Evolutionary conservation across 2,113 vertebrate genomes (phyloP).

Genomic region (Pristiophorus japonicus): DNA sequence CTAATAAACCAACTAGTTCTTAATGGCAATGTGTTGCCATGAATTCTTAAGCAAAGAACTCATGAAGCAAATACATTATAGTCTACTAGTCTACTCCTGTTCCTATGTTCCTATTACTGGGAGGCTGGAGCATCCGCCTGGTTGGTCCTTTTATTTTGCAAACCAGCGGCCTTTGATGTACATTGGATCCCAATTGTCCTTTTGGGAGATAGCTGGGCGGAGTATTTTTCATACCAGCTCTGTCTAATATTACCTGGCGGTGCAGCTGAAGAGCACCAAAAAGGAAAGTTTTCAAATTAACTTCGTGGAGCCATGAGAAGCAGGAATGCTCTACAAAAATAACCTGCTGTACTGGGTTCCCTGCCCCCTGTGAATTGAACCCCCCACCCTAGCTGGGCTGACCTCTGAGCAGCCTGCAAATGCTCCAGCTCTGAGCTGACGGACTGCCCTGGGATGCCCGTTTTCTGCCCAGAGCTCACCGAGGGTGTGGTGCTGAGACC

Average conservation of each 20-base stretch:
- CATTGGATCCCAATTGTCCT: background rate
- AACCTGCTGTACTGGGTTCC: background rate
- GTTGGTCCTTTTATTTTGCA: background rate
- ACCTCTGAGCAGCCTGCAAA: background rate
- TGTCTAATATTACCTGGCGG: too few species aligned
- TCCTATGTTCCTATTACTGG: background rate
- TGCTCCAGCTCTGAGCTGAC: background rate
- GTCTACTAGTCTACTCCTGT: background rate
- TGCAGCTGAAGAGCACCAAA: background rate
- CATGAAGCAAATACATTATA: too few species aligned
- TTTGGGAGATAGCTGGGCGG: background rate
- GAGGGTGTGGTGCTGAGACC: too few species aligned
- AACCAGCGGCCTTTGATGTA: background rate
- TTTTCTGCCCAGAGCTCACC: background rate
- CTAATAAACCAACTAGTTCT: too few species aligned
- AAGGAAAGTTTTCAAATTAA: background rate
- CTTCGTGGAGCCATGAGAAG: background rate
- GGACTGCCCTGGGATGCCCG: background rate
- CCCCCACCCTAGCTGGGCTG: background rate
- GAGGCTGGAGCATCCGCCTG: background rate
- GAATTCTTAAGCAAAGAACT: too few species aligned
- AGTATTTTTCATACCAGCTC: background rate
- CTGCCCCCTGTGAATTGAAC: background rate
- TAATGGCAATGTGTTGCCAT: too few species aligned
- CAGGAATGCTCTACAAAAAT: background rate